Evolutionary conservation across 2,888 invertebrate genomes (phyloP).

Genomic region (Apoda limacodes): DNA sequence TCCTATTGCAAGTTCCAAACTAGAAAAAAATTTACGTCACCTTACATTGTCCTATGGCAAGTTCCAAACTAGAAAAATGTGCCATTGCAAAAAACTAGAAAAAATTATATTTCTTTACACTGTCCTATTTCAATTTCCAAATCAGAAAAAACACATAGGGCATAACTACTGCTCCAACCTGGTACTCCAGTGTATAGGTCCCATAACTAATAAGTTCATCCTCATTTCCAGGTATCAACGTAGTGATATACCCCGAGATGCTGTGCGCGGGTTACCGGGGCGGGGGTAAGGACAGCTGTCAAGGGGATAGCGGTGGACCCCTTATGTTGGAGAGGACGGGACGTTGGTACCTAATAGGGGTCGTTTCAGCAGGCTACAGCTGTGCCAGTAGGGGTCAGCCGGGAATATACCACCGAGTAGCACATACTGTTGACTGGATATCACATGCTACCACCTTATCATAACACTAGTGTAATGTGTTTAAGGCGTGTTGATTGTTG

Average conservation of each 20-base stretch:
- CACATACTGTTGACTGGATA: slow-evolving; percentile 95
- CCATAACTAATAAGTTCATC: too few species aligned
- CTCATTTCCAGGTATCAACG: slow-evolving; percentile 76
- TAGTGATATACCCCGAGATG: slow-evolving; percentile 95
- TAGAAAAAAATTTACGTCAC: too few species aligned
- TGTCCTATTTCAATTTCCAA: too few species aligned
- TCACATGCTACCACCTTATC: slow-evolving; percentile 69
- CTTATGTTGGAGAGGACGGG: slow-evolving; percentile 89
- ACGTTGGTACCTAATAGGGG: slow-evolving; percentile 90
- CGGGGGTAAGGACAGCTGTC: slow-evolving; percentile 83
- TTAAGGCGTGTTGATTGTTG: slow-evolving; percentile 1
- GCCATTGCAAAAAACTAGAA: too few species aligned
- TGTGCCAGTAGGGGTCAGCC: slow-evolving; percentile 95
- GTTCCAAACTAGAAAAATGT: too few species aligned
- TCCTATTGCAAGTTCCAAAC: too few species aligned
- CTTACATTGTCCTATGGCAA: too few species aligned
- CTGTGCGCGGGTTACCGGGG: slow-evolving; percentile 92
- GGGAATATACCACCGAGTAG: slow-evolving; percentile 93
- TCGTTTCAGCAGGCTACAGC: slow-evolving; percentile 94
- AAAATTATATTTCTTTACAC: too few species aligned
- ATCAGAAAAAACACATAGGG: too few species aligned
- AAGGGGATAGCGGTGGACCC: slow-evolving; percentile 91
- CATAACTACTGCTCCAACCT: too few species aligned
- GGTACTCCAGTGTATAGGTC: too few species aligned
- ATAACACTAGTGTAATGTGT: slow-evolving; percentile 25